Percentiles rank a stretch among this genome's conserved stretches.
Evolutionary conservation across 2,113 vertebrate species (phyloP).

Genomic region (Galbula dea): DNA sequence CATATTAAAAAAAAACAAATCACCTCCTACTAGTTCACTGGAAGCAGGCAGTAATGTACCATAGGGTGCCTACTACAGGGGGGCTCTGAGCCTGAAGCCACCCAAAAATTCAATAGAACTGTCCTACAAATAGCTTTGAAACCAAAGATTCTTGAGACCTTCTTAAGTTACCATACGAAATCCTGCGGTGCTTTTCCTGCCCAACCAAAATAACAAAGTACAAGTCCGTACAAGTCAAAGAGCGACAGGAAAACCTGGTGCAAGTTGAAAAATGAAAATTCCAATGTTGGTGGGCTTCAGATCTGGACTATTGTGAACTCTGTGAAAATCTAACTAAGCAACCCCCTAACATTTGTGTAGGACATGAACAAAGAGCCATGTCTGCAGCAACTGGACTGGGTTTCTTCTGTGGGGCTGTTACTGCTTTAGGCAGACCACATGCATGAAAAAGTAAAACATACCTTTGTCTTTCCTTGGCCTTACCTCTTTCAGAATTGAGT

Average conservation of each 20-base stretch:
- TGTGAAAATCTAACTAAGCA: slow-evolving; percentile 32
- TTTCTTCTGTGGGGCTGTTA: slow-evolving; percentile 5
- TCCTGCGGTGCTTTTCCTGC: slow-evolving; percentile 37
- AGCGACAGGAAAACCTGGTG: slow-evolving; percentile 50
- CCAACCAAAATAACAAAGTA: slow-evolving; percentile 60
- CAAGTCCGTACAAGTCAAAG: slow-evolving; percentile 23
- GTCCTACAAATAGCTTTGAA: slow-evolving; percentile 56
- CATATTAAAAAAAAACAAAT: slow-evolving; percentile 31
- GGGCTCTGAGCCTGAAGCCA: slow-evolving; percentile 51
- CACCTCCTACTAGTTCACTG: slow-evolving; percentile 38
- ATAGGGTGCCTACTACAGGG: slow-evolving; percentile 52
- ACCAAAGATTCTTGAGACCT: slow-evolving; percentile 63
- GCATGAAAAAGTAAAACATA: neutral
- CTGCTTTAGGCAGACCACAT: slow-evolving; percentile 12
- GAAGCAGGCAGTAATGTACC: slow-evolving; percentile 25
- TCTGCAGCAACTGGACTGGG: neutral
- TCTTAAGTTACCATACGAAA: slow-evolving; percentile 63
- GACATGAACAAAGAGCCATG: slow-evolving; percentile 12
- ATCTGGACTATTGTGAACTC: neutral
- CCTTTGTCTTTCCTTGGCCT: neutral
- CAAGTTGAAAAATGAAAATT: slow-evolving; percentile 46
- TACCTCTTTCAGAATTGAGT: neutral
- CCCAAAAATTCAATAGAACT: slow-evolving; percentile 54
- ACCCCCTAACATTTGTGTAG: neutral
- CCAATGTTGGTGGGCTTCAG: slow-evolving; percentile 12